A percentile compares a stretch with the other conserved stretches of the same genome.
Conservation (phyloP, 2,888 invertebrate genomes). For the Callimorpha dominula region DNA sequence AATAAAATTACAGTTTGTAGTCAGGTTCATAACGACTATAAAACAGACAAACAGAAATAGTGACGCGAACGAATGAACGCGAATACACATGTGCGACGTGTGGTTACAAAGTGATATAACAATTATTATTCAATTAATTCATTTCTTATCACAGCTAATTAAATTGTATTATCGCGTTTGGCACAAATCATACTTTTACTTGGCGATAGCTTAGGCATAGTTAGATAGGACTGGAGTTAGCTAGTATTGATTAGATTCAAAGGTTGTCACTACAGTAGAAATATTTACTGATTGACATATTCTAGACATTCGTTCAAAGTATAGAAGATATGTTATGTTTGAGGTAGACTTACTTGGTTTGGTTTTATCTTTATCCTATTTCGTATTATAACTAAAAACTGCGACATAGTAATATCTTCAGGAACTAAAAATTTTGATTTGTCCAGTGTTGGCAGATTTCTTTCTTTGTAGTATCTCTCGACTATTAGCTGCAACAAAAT, state of each 20-base stretch:
- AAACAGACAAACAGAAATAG: not conserved
- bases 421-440: constrained; percentile 96
- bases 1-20: not conserved
- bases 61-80: not conserved
- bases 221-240: constrained; percentile 24
- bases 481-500: constrained; percentile 90
- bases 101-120: not conserved
- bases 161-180: constrained; percentile 34
- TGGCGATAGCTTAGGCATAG: constrained; percentile 14
- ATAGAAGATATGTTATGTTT: not conserved
- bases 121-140: constrained; percentile 28
- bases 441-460: constrained; percentile 91
- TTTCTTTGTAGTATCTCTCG: constrained; percentile 93
- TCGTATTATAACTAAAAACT: constrained; percentile 93
- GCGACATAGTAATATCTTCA: constrained; percentile 95
- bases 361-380: constrained; percentile 83
- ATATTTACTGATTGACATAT: not conserved
- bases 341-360: constrained; percentile 87
- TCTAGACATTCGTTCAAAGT: not conserved
- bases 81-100: not conserved
- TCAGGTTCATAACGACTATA: not conserved
- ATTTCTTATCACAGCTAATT: constrained; percentile 35
- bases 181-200: constrained; percentile 36
- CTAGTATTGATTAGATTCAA: constrained; percentile 18
- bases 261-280: constrained; percentile 11